A percentile compares a stretch with the other conserved stretches of the same genome.
Evolutionary conservation across 2,113 vertebrate species (phyloP).

Genomic region (Macroglossus sobrinus): DNA sequence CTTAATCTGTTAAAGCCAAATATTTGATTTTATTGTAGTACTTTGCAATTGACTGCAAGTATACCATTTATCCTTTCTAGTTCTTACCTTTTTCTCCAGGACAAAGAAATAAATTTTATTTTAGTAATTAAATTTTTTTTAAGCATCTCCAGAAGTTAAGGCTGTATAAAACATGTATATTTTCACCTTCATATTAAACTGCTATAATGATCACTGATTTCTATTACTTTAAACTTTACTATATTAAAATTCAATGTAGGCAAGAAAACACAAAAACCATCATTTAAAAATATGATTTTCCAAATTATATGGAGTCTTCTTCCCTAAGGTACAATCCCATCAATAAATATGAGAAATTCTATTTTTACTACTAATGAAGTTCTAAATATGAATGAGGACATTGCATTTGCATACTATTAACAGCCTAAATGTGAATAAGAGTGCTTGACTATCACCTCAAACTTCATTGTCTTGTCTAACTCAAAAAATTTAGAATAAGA

Average conservation of each 20-base stretch:
- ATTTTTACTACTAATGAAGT: background rate
- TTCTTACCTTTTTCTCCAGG: background rate
- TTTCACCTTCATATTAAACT: background rate
- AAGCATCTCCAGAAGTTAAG: background rate
- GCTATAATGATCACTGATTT: background rate
- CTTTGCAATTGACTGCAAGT: background rate
- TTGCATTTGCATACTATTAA: background rate
- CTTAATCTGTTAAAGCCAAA: background rate
- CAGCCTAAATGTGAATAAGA: background rate
- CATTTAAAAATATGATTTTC: slow-evolving; percentile 11
- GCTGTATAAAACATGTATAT: background rate
- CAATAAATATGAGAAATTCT: background rate
- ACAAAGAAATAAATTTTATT: background rate
- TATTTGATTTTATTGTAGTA: background rate
- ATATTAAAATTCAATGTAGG: background rate
- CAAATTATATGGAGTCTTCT: background rate
- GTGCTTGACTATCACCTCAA: background rate
- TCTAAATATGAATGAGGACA: background rate
- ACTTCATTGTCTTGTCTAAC: background rate
- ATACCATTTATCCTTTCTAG: background rate
- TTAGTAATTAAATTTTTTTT: background rate
- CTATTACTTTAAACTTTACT: slow-evolving; percentile 26
- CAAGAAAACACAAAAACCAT: background rate
- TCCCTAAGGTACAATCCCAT: background rate
- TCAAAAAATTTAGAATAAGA: background rate